Percentiles rank a stretch among this genome's conserved stretches.
phyloP scores from a whole-genome alignment of 30 jellyfish, hydroid and myxozoan species.

The Morbakka virulenta region DNA sequence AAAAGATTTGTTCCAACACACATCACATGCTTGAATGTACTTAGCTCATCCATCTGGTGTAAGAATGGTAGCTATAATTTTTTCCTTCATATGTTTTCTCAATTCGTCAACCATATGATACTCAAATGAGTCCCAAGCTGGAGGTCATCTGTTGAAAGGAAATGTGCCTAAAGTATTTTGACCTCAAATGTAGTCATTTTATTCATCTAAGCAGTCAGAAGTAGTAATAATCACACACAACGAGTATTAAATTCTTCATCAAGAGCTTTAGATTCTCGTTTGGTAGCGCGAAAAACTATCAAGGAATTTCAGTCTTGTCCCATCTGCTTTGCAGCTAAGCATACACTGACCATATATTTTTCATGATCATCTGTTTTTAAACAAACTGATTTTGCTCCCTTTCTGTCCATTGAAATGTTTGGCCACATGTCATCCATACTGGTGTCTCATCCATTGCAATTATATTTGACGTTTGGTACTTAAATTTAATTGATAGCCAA shows the following conservation, averaged over 20 bases:
- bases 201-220: neutral
- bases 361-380: neutral
- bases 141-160: neutral
- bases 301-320: neutral
- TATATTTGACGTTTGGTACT: neutral
- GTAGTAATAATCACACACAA: neutral
- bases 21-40: neutral
- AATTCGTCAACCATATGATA: neutral
- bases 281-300: neutral
- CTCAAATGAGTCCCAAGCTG: neutral
- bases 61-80: neutral
- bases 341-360: neutral
- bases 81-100: neutral
- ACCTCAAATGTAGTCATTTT: neutral
- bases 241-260: neutral
- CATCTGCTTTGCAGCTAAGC: neutral
- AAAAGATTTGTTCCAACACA: neutral
- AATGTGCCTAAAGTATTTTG: neutral
- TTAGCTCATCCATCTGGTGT: neutral
- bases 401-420: neutral
- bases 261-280: neutral
- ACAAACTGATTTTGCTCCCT: neutral
- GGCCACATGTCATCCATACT: neutral
- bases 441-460: neutral
- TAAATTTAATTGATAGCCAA: neutral